These are phyloP conservation scores for Pomatorhinus ruficollis DNA, from an alignment of 2,113 vertebrate genomes.

Conservation along the genomic window DNA sequence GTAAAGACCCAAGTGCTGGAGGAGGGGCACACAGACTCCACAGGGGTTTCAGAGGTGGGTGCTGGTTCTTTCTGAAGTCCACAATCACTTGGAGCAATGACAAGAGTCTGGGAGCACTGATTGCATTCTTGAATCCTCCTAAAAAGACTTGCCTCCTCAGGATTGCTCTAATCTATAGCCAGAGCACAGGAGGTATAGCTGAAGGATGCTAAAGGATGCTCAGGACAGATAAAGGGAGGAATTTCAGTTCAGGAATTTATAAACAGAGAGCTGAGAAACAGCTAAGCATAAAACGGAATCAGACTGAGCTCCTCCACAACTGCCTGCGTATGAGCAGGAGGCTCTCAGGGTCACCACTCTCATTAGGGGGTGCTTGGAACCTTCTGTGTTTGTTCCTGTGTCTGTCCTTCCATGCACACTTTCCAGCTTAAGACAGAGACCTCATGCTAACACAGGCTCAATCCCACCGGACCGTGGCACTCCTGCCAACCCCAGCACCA, in stretches of 20 bases:
- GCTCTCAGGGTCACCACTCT: background rate
- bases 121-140: background rate
- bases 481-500: background rate
- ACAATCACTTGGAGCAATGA: background rate
- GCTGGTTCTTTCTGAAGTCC: background rate
- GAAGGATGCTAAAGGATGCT: background rate
- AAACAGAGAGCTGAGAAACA: background rate
- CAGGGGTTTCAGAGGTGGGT: background rate
- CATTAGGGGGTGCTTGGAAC: background rate
- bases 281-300: background rate
- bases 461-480: fast-evolving
- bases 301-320: background rate
- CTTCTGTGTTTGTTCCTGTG: background rate
- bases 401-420: fast-evolving
- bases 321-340: background rate
- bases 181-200: background rate
- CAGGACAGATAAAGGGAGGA: background rate
- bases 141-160: background rate
- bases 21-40: background rate
- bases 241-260: background rate
- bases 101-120: background rate
- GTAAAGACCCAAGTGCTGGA: background rate
- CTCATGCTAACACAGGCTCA: background rate
- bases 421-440: background rate
- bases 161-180: background rate